A percentile compares a stretch with the other conserved stretches of the same genome.
These are phyloP conservation scores for Mystacides longicornis DNA, from an alignment of 2,888 invertebrate genomes.

Conservation along the genomic window DNA sequence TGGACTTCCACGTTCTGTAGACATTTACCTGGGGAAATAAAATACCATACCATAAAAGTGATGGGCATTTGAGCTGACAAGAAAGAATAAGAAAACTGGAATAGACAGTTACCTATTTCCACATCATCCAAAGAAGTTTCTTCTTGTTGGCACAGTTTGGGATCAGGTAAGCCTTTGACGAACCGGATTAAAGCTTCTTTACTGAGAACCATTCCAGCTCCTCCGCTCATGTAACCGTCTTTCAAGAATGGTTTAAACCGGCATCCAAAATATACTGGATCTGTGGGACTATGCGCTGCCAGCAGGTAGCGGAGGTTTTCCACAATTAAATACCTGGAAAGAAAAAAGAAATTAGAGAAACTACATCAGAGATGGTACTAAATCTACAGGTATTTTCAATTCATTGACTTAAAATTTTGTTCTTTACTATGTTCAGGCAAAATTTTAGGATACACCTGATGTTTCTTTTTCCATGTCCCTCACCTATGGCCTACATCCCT, in stretches of 20 bases:
- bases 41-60: no score
- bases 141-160: conserved; percentile 58
- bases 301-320: conserved; percentile 94
- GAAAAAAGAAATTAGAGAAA: no score
- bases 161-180: conserved; percentile 64
- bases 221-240: conserved; percentile 85
- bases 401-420: not conserved
- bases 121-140: conserved; percentile 83
- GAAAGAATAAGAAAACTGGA: not conserved
- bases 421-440: no score
- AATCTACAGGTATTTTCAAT: no score
- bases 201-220: conserved; percentile 93
- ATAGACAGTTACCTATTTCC: conserved; percentile 62
- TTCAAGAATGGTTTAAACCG: conserved; percentile 78
- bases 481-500: no score
- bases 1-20: conserved; percentile 75
- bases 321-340: conserved; percentile 77
- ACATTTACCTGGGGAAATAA: conserved; percentile 61
- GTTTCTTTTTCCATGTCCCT: no score
- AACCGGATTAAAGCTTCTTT: conserved; percentile 70
- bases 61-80: not conserved
- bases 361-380: no score
- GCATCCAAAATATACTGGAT: conserved; percentile 85
- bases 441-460: no score
- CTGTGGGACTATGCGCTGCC: conserved; percentile 60